Conservation (phyloP, 2,113 vertebrate species). For the Madoqua kirkii region DNA sequence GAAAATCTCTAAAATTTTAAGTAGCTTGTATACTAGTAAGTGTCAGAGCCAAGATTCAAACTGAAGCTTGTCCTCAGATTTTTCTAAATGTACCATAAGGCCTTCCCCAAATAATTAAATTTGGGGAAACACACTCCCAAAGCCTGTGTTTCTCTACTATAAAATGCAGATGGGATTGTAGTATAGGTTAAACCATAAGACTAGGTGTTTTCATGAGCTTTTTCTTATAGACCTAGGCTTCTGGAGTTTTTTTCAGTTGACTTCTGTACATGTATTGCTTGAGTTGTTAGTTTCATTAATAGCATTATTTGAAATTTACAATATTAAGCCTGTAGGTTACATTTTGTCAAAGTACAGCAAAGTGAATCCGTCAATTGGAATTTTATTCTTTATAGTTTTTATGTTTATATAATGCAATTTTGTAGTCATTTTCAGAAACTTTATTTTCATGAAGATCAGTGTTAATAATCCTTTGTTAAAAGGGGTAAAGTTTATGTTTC, state of each 20-base stretch:
- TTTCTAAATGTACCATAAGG: not conserved
- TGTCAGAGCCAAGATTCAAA: not conserved
- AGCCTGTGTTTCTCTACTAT: not conserved
- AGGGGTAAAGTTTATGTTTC: not conserved
- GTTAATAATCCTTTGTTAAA: not conserved
- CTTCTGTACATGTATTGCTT: not conserved
- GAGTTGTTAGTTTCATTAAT: not conserved
- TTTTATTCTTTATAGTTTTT: not conserved
- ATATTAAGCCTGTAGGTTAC: not conserved
- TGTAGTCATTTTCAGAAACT: not conserved
- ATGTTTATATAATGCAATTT: not conserved
- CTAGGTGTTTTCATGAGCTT: not conserved
- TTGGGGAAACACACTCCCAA: not conserved
- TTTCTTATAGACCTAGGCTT: not conserved
- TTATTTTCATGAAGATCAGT: not conserved
- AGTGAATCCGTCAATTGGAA: not conserved
- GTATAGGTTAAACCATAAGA: not conserved
- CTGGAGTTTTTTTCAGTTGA: not conserved
- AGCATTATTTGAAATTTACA: not conserved
- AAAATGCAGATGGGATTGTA: not conserved
- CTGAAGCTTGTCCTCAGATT: not conserved
- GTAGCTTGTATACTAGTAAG: not conserved
- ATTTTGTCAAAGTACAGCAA: conserved; percentile 7
- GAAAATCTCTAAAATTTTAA: not conserved
- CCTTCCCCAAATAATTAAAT: not conserved